phyloP scores from a whole-genome alignment of 2,797 vertebrate species.

The Gallinago nigripennis region DNA sequence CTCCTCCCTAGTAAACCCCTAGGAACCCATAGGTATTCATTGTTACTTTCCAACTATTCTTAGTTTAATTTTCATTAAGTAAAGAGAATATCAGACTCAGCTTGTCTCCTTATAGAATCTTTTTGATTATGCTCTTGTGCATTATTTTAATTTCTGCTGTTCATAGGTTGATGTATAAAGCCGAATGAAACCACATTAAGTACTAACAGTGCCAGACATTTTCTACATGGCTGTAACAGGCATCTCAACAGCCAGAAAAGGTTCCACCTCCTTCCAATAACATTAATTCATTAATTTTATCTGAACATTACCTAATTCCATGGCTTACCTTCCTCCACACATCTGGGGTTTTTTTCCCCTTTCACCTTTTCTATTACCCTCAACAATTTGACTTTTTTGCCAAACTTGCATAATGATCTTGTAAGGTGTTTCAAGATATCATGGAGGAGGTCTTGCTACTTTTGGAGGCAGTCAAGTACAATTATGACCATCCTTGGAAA shows the following conservation, averaged over 20 bases:
- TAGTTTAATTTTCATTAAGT: not conserved
- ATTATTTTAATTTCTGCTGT: not conserved
- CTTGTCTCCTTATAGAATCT: not conserved
- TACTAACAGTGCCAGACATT: not conserved
- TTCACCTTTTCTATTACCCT: not conserved
- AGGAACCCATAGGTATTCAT: not conserved
- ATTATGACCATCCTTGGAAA: not conserved
- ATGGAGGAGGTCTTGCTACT: not conserved
- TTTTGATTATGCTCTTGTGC: not conserved
- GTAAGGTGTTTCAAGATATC: not conserved
- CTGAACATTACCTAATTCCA: not conserved
- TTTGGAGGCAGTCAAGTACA: not conserved
- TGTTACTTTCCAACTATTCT: not conserved
- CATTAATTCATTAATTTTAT: not conserved
- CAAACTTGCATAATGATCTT: not conserved
- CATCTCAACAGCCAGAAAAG: not conserved
- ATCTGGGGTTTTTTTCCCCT: not conserved
- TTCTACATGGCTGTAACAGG: not conserved
- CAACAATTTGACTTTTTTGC: not conserved
- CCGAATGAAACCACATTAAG: not conserved
- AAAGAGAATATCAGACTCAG: not conserved
- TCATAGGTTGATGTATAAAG: not conserved
- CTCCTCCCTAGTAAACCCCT: not conserved
- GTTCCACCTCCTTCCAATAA: not conserved
- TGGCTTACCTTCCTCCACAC: not conserved